Percentiles rank a stretch among this genome's conserved stretches.
These are phyloP conservation scores for Tetraneura akinire DNA, from an alignment of 1,140 invertebrate species.

Conservation along the genomic window DNA sequence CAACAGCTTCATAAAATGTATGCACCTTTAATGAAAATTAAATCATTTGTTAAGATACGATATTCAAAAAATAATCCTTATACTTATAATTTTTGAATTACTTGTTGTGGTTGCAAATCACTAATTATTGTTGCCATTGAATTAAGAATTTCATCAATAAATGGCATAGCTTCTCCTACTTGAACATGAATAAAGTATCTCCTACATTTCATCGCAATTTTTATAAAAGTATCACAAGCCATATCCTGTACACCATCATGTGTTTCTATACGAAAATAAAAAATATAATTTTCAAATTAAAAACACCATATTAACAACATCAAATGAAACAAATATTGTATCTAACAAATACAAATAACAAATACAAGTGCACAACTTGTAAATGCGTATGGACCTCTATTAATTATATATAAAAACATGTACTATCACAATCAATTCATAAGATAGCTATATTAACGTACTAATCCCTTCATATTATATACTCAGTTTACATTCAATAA, in stretches of 20 bases:
- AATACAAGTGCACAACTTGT: too few species aligned
- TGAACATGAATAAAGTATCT: constrained; percentile 97
- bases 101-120: constrained; percentile 96
- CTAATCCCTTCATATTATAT: background rate
- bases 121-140: constrained; percentile 98
- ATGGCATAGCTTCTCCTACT: constrained; percentile 93
- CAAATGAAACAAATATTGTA: too few species aligned
- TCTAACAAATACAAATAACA: too few species aligned
- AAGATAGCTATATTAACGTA: too few species aligned
- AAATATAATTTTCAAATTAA: background rate
- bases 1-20: constrained; percentile 99
- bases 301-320: too few species aligned
- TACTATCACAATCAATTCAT: too few species aligned
- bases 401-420: too few species aligned
- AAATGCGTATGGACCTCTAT: too few species aligned
- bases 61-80: too few species aligned
- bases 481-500: too few species aligned
- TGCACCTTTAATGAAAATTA: constrained; percentile 75
- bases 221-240: constrained; percentile 99
- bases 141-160: constrained; percentile 97
- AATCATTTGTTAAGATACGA: background rate
- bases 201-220: constrained; percentile 98
- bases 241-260: constrained; percentile 99
- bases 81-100: constrained; percentile 57
- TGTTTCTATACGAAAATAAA: constrained; percentile 71